Percentiles rank a stretch among this genome's conserved stretches.
These are phyloP conservation scores for Suricata suricatta DNA, from an alignment of 2,113 vertebrate genomes.

Conservation along the genomic window DNA sequence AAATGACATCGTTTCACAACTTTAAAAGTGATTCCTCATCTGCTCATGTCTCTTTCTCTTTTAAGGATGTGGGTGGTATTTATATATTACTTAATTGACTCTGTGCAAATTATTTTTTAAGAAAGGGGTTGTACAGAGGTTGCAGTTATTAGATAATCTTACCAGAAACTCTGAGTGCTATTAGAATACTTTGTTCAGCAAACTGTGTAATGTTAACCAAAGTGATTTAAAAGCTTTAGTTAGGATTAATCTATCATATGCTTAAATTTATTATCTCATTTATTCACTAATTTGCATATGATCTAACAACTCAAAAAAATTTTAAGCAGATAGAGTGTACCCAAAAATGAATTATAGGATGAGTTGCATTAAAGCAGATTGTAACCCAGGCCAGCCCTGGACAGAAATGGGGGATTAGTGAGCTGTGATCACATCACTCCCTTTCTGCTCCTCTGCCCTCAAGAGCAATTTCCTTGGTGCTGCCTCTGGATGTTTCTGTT, in stretches of 20 bases:
- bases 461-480: background rate
- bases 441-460: background rate
- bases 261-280: constrained; percentile 58
- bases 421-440: background rate
- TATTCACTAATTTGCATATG: constrained; percentile 61
- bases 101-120: constrained; percentile 50
- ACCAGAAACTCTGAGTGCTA: background rate
- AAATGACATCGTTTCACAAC: constrained; percentile 53
- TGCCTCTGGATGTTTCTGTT: background rate
- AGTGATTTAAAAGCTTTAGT: constrained; percentile 68
- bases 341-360: constrained; percentile 11
- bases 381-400: background rate
- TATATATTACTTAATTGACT: constrained; percentile 61
- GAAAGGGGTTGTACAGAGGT: constrained; percentile 64
- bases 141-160: constrained; percentile 57
- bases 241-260: constrained; percentile 47
- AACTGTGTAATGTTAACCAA: constrained; percentile 36
- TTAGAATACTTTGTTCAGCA: constrained; percentile 26
- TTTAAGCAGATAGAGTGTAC: constrained; percentile 48
- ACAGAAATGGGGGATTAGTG: background rate
- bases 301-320: constrained; percentile 40
- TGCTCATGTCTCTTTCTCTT: constrained; percentile 49
- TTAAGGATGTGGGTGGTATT: constrained; percentile 65
- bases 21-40: constrained; percentile 60
- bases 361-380: constrained; percentile 55